Conservation (phyloP, 1,140 invertebrate species). For the Drosophila subobscura region DNA sequence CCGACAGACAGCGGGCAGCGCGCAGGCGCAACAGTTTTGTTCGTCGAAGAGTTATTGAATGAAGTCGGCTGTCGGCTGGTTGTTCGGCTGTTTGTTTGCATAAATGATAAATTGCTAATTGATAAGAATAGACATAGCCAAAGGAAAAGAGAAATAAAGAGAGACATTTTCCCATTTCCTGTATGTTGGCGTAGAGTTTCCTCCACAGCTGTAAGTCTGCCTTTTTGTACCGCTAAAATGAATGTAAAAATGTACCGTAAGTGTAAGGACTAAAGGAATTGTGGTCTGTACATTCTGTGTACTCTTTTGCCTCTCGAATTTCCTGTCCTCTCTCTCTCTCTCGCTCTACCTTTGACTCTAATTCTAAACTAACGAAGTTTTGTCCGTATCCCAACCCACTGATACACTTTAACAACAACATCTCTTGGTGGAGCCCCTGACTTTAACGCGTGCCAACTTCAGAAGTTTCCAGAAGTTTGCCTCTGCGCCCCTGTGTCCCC, state of each 20-base stretch:
- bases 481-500: too few relatives aligned
- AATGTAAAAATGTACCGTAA: too few relatives aligned
- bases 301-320: too few relatives aligned
- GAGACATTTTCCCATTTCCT: too few relatives aligned
- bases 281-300: too few relatives aligned
- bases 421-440: neutral
- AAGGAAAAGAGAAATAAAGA: neutral
- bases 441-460: slow-evolving; percentile 26
- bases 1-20: slow-evolving; percentile 18
- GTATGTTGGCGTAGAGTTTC: slow-evolving; percentile 21
- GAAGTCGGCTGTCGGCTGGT: slow-evolving; percentile 26
- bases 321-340: slow-evolving; percentile 7
- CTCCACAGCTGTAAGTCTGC: slow-evolving; percentile 2
- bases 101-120: slow-evolving; percentile 67
- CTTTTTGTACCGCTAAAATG: too few relatives aligned
- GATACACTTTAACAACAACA: slow-evolving; percentile 15
- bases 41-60: slow-evolving; percentile 31
- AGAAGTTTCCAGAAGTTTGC: slow-evolving; percentile 17
- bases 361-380: too few relatives aligned
- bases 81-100: slow-evolving; percentile 54
- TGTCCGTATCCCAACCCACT: neutral
- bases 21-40: slow-evolving; percentile 35
- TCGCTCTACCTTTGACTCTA: too few relatives aligned
- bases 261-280: too few relatives aligned
- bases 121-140: slow-evolving; percentile 40